Evolutionary conservation across 92 coral and sea anemone genomes (phyloP).

Genomic region (Epizoanthus scotinus): DNA sequence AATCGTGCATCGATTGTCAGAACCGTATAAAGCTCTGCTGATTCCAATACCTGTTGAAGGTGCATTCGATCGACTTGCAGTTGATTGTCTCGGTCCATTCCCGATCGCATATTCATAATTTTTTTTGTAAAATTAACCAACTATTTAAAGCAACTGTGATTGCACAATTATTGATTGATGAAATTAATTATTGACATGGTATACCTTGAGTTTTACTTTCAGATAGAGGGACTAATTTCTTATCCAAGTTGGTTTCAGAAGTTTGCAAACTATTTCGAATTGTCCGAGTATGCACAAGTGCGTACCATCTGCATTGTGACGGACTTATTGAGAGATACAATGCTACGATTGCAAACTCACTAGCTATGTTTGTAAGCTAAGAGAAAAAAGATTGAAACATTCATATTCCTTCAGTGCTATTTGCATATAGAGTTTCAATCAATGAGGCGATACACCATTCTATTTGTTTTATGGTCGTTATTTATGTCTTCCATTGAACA

Average conservation of each 20-base stretch:
- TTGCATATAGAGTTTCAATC: conserved; percentile 41
- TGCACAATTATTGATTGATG: conserved; percentile 52
- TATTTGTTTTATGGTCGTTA: conserved; percentile 29
- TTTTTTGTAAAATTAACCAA: too few relatives aligned
- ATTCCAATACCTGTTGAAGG: conserved; percentile 35
- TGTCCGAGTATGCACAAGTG: conserved; percentile 40
- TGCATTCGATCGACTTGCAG: conserved; percentile 12
- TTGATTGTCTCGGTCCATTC: conserved; percentile 10
- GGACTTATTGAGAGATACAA: conserved; percentile 32
- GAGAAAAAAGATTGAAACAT: conserved; percentile 58
- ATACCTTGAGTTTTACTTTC: conserved; percentile 58
- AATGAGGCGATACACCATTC: conserved; percentile 39
- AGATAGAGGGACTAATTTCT: conserved; percentile 65
- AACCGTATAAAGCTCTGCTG: conserved; percentile 42
- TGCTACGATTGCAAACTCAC: conserved; percentile 21
- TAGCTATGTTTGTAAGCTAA: conserved; percentile 39
- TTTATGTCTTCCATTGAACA: not conserved
- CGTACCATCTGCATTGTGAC: conserved; percentile 47
- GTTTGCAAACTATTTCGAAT: conserved; percentile 61
- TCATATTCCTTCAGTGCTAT: conserved; percentile 28
- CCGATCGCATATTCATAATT: not conserved
- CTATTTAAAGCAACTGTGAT: too few relatives aligned
- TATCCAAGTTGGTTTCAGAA: conserved; percentile 49
- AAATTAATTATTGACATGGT: conserved; percentile 55
- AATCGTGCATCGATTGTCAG: too few relatives aligned